Evolutionary conservation across 2,113 vertebrate species (phyloP).

Genomic region (Urocitellus parryii): DNA sequence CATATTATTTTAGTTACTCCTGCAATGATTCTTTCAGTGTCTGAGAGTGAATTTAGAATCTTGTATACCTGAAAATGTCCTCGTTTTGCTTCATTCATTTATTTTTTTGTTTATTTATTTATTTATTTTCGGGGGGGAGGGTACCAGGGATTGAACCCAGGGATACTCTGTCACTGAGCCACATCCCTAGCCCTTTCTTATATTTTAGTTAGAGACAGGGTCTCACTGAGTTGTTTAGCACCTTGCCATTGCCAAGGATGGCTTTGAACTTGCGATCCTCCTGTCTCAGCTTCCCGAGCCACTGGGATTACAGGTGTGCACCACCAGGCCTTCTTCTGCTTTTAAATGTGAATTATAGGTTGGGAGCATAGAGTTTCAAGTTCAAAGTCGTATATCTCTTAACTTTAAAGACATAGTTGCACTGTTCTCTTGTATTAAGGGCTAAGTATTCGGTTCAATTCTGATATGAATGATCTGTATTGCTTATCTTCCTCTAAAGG

Average conservation of each 20-base stretch:
- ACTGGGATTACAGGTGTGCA: no score
- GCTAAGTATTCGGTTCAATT: constrained; percentile 15
- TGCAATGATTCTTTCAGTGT: neutral
- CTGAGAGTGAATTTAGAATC: neutral
- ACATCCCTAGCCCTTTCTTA: no score
- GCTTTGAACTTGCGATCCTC: no score
- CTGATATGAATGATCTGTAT: neutral
- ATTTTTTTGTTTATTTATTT: no score
- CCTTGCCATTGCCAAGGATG: no score
- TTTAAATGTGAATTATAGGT: neutral
- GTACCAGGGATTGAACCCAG: no score
- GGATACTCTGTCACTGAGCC: no score
- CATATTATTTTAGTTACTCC: neutral
- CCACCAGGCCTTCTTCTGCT: neutral
- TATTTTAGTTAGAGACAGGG: no score
- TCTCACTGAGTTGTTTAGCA: no score
- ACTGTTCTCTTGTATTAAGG: neutral
- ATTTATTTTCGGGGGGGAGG: no score
- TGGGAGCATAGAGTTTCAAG: neutral
- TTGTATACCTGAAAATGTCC: neutral
- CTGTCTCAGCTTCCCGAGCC: no score
- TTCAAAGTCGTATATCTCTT: neutral
- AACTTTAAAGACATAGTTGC: neutral
- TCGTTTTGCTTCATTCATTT: neutral
- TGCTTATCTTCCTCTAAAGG: neutral